These are phyloP conservation scores for Odontesthes bonariensis DNA, from an alignment of 2,113 vertebrate genomes.

Conservation along the genomic window DNA sequence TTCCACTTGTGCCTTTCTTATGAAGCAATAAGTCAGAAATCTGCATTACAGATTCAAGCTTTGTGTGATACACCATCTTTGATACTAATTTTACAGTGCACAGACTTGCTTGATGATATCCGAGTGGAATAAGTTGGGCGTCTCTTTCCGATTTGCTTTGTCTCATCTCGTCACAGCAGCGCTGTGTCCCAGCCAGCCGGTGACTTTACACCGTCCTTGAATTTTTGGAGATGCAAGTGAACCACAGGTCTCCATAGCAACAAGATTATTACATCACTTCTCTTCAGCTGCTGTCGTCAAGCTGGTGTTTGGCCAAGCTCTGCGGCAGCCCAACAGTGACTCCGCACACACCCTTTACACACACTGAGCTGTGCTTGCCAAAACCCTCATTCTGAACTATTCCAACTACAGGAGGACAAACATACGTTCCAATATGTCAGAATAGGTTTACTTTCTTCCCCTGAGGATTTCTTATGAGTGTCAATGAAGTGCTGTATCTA, in stretches of 20 bases:
- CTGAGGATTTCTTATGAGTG: background rate
- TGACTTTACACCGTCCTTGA: constrained; percentile 80
- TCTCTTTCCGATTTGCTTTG: background rate
- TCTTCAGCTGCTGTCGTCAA: constrained; percentile 74
- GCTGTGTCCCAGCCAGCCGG: constrained; percentile 49
- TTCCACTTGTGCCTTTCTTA: background rate
- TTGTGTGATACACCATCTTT: background rate
- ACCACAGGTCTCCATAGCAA: constrained; percentile 79
- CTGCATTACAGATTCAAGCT: background rate
- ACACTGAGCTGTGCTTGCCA: constrained; percentile 35
- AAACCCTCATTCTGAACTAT: constrained; percentile 40
- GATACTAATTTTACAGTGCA: background rate
- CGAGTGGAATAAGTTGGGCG: constrained; percentile 7
- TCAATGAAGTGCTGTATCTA: background rate
- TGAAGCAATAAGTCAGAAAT: background rate
- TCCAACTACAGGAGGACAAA: constrained; percentile 6
- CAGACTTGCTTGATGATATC: constrained; percentile 1
- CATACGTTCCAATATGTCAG: background rate
- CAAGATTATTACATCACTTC: constrained; percentile 79
- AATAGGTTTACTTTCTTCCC: background rate
- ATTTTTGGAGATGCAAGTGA: constrained; percentile 73
- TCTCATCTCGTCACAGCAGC: constrained; percentile 29
- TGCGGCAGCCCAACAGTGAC: constrained; percentile 66
- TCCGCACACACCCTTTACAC: constrained; percentile 43
- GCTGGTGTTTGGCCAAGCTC: constrained; percentile 71